Base-by-base conservation (phyloP, 2,888 invertebrate genomes). In the Ophion costatus region DNA sequence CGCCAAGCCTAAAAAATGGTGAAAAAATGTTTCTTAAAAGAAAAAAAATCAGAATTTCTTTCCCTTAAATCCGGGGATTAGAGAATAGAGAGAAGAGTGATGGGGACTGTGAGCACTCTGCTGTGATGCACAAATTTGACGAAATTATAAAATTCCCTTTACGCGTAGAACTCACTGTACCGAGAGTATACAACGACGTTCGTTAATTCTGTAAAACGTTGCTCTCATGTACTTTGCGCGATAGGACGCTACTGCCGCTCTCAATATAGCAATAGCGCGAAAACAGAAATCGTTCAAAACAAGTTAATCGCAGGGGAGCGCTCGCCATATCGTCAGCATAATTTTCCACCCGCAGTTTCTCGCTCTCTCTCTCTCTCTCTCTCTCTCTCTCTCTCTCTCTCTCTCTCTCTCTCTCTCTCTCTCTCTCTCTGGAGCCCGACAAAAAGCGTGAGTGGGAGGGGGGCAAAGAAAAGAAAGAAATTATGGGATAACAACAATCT, bases 281-380 rank as follows among this genome's bases (percentile, higher is more conserved):
- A 78, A 75, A 70, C 70, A 71, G 42, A 70, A 79, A 82, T 82
- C 70, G 71, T 70, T 82, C 79, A 82, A 61, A 82, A 82, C 75
- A 76, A 82, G 75, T 82, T 82, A 85, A 85, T 85, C 82, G 64
- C 56, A 70, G 63, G 66, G 70, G 70, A 71, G 69, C 57, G 24
- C 38, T 76, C 11, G 70, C 56, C 51, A 78, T 71, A 81, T 61
- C 71, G 33, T 51, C 56, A 14, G 75, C 75, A 84, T 84, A 82
- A 82, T 79, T 84, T 84, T 84, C 84, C 84, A 84, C 74, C 78
- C 57, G 78, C 77, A 59, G 81, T 84, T 77, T 29, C 63, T 42
- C 22, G 11, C 38, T 20, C 22, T 29, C 63, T 42, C 22, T 17
- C 38, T 20, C 22, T 20, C 22, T 29, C 63, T 42, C 22, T 17